Base-by-base conservation (phyloP, 2,797 vertebrate species). In the Choloepus didactylus region DNA sequence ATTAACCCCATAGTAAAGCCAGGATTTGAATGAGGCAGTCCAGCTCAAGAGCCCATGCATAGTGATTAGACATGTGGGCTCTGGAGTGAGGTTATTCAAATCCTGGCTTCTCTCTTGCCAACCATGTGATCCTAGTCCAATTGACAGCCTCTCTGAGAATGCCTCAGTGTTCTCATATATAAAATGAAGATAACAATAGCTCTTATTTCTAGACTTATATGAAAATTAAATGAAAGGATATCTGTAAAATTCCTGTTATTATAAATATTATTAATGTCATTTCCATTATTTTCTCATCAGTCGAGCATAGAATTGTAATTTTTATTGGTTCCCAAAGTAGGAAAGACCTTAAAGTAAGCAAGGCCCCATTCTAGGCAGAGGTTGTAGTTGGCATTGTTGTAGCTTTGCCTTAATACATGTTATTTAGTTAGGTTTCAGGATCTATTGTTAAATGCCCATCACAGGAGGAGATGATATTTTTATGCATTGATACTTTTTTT, bases 401-500 rank as follows among this genome's bases (percentile, higher is more conserved):
- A 41, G 67, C 31, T 93, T 70, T 92, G 49, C 64, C 69, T 69
- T 79, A 82, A 70, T 95, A 69, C 2, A 11, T 82, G 51, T 66
- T 88, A 51, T 31, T 87, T 90, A 87, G 60, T 72, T 92, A 94
- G n/a, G 12, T 87, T 97, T 86, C 25, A 79, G 86, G 66, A 89
- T 87, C 35, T 62, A 25, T 54, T 94, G 67, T 83, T 89, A 94
- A 94, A 84, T 87, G 23, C 1, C 19, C 94, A 64, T 81, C 35
- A 60, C 44, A 18, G 9, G 5, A 14, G 21, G 44, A 83, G 35
- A n/a, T 73, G 88, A 19, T 73, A n/a, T 6, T 72, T 91, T 87
- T 83, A 79, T 89, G 85, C 44, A 59, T 80, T 91, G 94, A 46
- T 69, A 35, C 5, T 62, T 80, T 67, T 64, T 62, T 46, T 46